Evolutionary conservation across 2,797 vertebrate species (phyloP).

Genomic region (Hydrophis major): DNA sequence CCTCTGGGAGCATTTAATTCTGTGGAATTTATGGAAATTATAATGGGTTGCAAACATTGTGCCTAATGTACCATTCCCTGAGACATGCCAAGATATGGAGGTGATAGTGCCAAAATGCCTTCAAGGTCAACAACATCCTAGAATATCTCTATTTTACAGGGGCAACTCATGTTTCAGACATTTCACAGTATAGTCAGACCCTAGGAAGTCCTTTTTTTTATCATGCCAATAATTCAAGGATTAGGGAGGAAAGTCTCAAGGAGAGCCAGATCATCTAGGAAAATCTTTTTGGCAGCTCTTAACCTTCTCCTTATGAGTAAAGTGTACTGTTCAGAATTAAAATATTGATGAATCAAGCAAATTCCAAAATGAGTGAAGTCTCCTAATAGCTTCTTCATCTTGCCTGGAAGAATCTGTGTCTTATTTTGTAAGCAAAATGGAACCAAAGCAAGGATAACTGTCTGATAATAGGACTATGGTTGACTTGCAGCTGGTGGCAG

Average conservation of each 20-base stretch:
- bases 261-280: constrained; percentile 52
- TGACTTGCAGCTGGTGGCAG: background rate
- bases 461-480: background rate
- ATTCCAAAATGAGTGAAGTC: constrained; percentile 20
- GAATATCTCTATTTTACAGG: constrained; percentile 49
- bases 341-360: constrained; percentile 31
- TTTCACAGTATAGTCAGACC: constrained; percentile 45
- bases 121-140: constrained; percentile 49
- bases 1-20: background rate
- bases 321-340: constrained; percentile 50
- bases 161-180: constrained; percentile 51
- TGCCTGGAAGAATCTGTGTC: constrained; percentile 7
- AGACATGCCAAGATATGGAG: constrained; percentile 55
- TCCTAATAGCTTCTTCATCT: constrained; percentile 18
- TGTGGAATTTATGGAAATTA: background rate
- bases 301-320: constrained; percentile 35
- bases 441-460: background rate
- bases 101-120: constrained; percentile 61
- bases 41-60: constrained; percentile 18
- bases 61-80: constrained; percentile 57
- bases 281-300: constrained; percentile 41
- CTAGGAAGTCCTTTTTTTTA: constrained; percentile 51
- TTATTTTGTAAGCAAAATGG: constrained; percentile 8
- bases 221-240: constrained; percentile 58
- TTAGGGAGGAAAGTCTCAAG: constrained; percentile 51